Percentiles rank a stretch among this genome's conserved stretches.
phyloP scores from a whole-genome alignment of 30 jellyfish, hydroid and myxozoan genomes.

The Chironex yamaguchii region DNA sequence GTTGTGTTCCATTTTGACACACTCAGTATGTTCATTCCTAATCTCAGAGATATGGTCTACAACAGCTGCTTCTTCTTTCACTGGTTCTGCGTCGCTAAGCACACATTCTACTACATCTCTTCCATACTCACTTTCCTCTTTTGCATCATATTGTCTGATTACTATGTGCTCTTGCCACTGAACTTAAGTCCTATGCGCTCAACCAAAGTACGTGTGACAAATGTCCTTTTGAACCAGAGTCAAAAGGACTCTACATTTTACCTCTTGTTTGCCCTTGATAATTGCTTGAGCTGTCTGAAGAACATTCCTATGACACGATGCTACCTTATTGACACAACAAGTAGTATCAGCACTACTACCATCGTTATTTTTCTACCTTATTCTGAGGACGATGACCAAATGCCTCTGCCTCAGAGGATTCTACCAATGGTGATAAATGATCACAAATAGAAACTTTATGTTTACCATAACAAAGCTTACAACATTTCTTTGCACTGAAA shows the following conservation, averaged over 20 bases:
- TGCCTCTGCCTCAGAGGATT: no score
- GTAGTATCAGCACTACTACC: background rate
- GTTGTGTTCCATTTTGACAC: constrained; percentile 3
- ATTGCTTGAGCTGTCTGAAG: constrained; percentile 44
- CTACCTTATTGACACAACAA: constrained; percentile 15
- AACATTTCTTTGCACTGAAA: background rate
- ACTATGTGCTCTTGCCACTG: constrained; percentile 10
- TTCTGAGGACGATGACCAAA: no score
- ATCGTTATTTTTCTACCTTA: no score
- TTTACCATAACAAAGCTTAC: background rate
- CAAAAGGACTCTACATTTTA: constrained; percentile 30
- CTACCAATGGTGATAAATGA: no score
- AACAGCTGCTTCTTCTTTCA: constrained; percentile 15
- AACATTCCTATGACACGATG: background rate
- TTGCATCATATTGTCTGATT: background rate
- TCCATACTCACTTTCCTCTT: background rate
- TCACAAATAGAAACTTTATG: constrained; percentile 27
- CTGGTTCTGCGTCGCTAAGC: background rate
- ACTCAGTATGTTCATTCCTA: constrained; percentile 18
- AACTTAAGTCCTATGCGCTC: constrained; percentile 5
- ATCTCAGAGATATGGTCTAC: constrained; percentile 24
- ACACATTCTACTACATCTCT: constrained; percentile 14
- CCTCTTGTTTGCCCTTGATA: background rate
- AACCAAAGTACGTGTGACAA: constrained; percentile 38
- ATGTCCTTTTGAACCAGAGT: constrained; percentile 19